Evolutionary conservation across 2,888 invertebrate species (phyloP).

Genomic region (Tenthredo amoena): DNA sequence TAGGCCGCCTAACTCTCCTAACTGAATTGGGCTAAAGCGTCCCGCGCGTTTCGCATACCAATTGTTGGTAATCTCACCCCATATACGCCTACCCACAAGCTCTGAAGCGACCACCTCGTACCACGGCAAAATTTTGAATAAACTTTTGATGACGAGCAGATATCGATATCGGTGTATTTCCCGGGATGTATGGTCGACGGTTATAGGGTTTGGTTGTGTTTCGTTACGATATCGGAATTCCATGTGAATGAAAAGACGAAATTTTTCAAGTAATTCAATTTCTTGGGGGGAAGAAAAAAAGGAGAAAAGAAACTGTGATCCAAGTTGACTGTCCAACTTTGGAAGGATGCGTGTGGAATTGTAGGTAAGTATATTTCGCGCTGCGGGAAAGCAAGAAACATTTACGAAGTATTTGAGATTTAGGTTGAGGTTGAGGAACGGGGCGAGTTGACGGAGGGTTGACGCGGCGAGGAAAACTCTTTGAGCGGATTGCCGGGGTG

Average conservation of each 20-base stretch:
- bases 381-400: slow-evolving; percentile 13
- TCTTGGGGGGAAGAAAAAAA: not conserved
- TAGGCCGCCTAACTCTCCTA: slow-evolving; percentile 52
- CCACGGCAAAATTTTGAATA: not conserved
- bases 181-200: not conserved
- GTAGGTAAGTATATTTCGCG: slow-evolving; percentile 24
- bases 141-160: not conserved
- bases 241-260: not conserved
- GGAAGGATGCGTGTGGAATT: not conserved
- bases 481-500: slow-evolving; percentile 32
- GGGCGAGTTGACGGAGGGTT: slow-evolving; percentile 41
- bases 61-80: slow-evolving; percentile 46
- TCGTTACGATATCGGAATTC: not conserved
- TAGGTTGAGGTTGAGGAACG: slow-evolving; percentile 33
- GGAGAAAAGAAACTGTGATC: not conserved
- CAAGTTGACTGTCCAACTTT: slow-evolving; percentile 27
- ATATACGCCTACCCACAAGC: slow-evolving; percentile 11
- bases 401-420: slow-evolving; percentile 38
- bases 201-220: not conserved
- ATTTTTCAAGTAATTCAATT: slow-evolving; percentile 14
- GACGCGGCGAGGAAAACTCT: slow-evolving; percentile 36
- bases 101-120: slow-evolving; percentile 7
- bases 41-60: slow-evolving; percentile 50
- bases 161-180: not conserved
- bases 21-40: slow-evolving; percentile 52